Conservation (phyloP, 1,140 invertebrate species). For the Bilobella aurantiaca region DNA sequence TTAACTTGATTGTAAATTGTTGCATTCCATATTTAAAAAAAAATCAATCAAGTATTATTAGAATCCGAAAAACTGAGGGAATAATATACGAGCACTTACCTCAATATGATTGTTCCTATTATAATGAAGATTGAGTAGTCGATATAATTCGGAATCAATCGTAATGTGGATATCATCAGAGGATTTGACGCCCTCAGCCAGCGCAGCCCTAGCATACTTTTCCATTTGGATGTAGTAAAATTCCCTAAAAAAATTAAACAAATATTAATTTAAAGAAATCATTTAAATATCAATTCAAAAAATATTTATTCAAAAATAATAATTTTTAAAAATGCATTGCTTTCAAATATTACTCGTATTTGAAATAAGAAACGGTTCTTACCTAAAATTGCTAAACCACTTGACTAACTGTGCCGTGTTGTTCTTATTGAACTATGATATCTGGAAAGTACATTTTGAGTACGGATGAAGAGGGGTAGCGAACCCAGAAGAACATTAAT, state of each 20-base stretch:
- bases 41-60: conserved; percentile 10
- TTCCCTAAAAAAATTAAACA: conserved; percentile 62
- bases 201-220: conserved; percentile 94
- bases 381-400: conserved; percentile 99
- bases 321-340: no score
- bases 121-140: conserved; percentile 97
- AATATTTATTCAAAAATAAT: no score
- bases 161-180: conserved; percentile 86
- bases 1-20: conserved; percentile 5
- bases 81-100: no score
- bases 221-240: conserved; percentile 99
- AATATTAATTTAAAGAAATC: no score
- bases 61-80: no score
- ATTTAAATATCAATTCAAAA: no score
- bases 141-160: conserved; percentile 90
- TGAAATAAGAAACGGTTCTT: conserved; percentile 43
- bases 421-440: conserved; percentile 99
- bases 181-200: conserved; percentile 89
- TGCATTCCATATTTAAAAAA: conserved; percentile 3
- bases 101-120: conserved; percentile 99
- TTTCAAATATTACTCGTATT: no score
- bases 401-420: conserved; percentile 99
- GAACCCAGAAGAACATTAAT: conserved; percentile 99
- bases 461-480: conserved; percentile 94
- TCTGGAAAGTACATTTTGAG: conserved; percentile 99